Percentiles rank a stretch among this genome's conserved stretches.
These are phyloP conservation scores for Anticlea derivata DNA, from an alignment of 2,888 invertebrate genomes.

Conservation along the genomic window DNA sequence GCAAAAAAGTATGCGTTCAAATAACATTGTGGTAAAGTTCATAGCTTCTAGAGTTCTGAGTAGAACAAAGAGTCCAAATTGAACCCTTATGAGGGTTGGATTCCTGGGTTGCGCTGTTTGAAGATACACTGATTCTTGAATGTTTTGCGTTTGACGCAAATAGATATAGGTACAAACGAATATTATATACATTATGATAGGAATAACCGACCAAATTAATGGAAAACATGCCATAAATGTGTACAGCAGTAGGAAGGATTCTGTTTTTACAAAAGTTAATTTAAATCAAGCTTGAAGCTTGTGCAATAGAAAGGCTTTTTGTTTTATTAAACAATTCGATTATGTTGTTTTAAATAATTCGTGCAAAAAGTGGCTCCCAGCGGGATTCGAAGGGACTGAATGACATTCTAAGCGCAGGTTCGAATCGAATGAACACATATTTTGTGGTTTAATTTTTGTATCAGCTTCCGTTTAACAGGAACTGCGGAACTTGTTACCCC, in stretches of 20 bases:
- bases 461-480: slow-evolving; percentile 4
- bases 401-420: neutral
- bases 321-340: neutral
- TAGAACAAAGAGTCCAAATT: no score
- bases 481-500: slow-evolving; percentile 1
- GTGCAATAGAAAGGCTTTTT: neutral
- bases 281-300: slow-evolving; percentile 12
- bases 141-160: slow-evolving; percentile 38
- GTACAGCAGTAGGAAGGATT: neutral
- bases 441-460: slow-evolving; percentile 2
- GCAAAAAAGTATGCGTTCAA: no score
- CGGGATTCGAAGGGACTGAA: neutral
- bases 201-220: neutral
- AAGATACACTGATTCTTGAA: neutral
- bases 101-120: no score
- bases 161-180: neutral
- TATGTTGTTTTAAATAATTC: neutral
- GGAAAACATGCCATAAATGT: neutral
- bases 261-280: neutral
- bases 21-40: no score
- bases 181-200: slow-evolving; percentile 1
- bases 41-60: no score
- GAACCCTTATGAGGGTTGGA: no score
- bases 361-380: slow-evolving; percentile 1
- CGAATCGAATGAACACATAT: neutral